Base-by-base conservation (phyloP, 1,140 invertebrate genomes). In the Temnothorax longispinosus region DNA sequence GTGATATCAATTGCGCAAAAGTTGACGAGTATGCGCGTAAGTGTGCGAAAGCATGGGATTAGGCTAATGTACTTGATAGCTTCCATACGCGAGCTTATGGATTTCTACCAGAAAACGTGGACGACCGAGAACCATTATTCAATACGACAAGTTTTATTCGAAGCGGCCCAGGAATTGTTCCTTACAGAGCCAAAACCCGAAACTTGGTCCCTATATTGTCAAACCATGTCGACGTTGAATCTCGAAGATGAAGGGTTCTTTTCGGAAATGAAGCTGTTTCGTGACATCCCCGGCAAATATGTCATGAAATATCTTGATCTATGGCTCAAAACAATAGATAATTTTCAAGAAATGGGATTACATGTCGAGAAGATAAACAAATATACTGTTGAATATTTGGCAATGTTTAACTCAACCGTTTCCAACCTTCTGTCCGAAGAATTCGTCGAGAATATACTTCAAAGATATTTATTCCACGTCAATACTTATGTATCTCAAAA, bases 41-140 rank as follows among this genome's bases (percentile, higher is more conserved):
- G 93, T 3, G 75, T 93, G 0, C 91, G 82, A 7, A 94, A 94
- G 52, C 91, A 93, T 5, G 92, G 92, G 0, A 91, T 95, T 13
- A 89, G 92, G 50, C 6, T 95, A 7, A 85, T 95, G 58, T 81
- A 35, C 21, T 8, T 47, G 15, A 8, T 92, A 3, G 88, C 90
- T 0, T 11, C 90, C 6, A 38, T 78, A 0, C 52, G 88, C 0
- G 58, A 94, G 6, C 58, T 91, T 4, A 21, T 44, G 0, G 11
- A 60, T 0, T 93, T 92, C 15, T 65, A 93, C 0, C 18, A 32
- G 0, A 32, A 69, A 7, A 64, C 90, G 1, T 92, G 92, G 92
- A 64, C 77, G 0, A 86, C 10, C 0, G 89, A 93, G 2, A 75
- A 52, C 0, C 91, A 95, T 58, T 10, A 78, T 56, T 92, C 93